Conservation (phyloP, 2,888 invertebrate species). For the Trileptium ribeirensis region DNA sequence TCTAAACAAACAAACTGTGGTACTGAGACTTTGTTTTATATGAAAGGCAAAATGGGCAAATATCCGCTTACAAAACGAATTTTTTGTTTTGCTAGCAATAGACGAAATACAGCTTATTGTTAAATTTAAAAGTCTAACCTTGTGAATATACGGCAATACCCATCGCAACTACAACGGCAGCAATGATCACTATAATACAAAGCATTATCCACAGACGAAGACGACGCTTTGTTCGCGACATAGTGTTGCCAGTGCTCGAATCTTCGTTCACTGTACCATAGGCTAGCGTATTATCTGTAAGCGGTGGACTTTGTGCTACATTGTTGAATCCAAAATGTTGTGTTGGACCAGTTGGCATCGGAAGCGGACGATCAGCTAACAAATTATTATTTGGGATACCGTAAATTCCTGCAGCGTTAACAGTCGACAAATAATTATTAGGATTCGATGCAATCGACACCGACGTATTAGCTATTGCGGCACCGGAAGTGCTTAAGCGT, state of each 20-base stretch:
- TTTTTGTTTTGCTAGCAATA: too few species aligned
- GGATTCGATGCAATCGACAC: too few species aligned
- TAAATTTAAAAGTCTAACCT: constrained; percentile 8
- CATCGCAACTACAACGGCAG: constrained; percentile 24
- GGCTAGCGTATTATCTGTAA: background rate
- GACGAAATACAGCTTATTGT: too few species aligned
- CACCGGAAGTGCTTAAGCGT: background rate
- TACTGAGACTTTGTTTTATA: too few species aligned
- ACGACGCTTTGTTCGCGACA: background rate
- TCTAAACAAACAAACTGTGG: too few species aligned
- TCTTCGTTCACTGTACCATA: background rate
- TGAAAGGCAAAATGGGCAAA: too few species aligned
- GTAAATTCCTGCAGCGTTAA: too few species aligned
- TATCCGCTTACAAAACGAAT: too few species aligned
- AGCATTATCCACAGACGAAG: constrained; percentile 17
- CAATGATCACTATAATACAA: constrained; percentile 17
- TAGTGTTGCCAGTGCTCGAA: background rate
- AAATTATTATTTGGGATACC: background rate
- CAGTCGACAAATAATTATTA: too few species aligned
- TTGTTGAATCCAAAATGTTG: background rate
- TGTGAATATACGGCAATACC: constrained; percentile 26
- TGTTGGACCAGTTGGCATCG: background rate
- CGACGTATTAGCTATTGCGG: too few species aligned
- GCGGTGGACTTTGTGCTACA: background rate
- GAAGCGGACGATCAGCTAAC: background rate